Evolutionary conservation across 2,797 vertebrate species (phyloP).

Genomic region (Sternarchorhynchus goeldii): DNA sequence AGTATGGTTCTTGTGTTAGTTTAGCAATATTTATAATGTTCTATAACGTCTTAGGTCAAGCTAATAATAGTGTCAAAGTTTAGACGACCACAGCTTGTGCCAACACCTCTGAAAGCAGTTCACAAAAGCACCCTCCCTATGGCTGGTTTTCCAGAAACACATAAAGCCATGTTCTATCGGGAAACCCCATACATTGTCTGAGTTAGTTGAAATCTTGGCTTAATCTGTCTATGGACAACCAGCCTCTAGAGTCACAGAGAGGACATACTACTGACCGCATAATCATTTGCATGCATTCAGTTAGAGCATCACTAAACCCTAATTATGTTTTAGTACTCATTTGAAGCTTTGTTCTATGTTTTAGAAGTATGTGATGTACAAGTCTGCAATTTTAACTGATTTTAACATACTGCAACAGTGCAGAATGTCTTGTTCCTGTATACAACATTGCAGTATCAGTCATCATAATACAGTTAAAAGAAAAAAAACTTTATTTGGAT

Average conservation of each 20-base stretch:
- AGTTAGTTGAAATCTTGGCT: too few relatives aligned
- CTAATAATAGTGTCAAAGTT: not conserved
- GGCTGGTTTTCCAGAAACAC: slow-evolving; percentile 13
- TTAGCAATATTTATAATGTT: slow-evolving; percentile 12
- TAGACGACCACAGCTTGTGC: not conserved
- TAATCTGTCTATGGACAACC: not conserved
- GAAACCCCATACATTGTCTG: not conserved
- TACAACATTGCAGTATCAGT: slow-evolving; percentile 11
- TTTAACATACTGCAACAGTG: slow-evolving; percentile 36
- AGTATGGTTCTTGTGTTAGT: not conserved
- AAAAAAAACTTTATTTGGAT: not conserved
- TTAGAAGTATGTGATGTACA: slow-evolving; percentile 13
- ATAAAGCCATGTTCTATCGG: not conserved
- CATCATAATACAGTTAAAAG: slow-evolving; percentile 3
- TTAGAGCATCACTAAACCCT: slow-evolving; percentile 22
- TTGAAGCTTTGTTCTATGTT: slow-evolving; percentile 23
- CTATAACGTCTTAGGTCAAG: not conserved
- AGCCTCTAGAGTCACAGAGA: not conserved
- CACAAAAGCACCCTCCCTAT: not conserved
- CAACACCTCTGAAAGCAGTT: not conserved
- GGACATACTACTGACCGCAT: slow-evolving; percentile 12
- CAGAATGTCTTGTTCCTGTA: slow-evolving; percentile 19
- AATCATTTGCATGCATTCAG: not conserved
- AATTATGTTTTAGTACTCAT: slow-evolving; percentile 34
- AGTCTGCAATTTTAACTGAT: slow-evolving; percentile 38